Evolutionary conservation across 1,140 invertebrate genomes (phyloP).

Genomic region (Panagrolaimus sp.): DNA sequence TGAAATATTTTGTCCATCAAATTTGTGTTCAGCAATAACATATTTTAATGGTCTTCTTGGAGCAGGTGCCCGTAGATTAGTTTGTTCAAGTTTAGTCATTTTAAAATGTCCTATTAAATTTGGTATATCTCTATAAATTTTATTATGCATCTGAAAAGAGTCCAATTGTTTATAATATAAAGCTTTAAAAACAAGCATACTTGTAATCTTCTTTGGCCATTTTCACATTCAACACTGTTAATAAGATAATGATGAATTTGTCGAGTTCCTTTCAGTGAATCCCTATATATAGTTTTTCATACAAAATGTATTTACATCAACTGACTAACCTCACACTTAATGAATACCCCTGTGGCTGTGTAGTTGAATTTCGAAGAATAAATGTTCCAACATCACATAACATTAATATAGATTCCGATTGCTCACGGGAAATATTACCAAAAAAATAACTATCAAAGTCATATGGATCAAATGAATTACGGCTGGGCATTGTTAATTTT

Average conservation of each 20-base stretch:
- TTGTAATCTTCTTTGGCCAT: constrained; percentile 12
- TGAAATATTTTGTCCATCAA: constrained; percentile 76
- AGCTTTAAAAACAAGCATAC: constrained; percentile 61
- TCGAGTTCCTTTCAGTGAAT: constrained; percentile 68
- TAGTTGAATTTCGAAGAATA: constrained; percentile 39
- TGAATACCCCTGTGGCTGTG: constrained; percentile 35
- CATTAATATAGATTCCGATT: constrained; percentile 33
- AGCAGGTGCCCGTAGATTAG: constrained; percentile 76
- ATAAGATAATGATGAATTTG: constrained; percentile 98
- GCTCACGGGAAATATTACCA: constrained; percentile 31
- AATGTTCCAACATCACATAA: constrained; percentile 34
- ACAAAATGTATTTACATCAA: constrained; percentile 1
- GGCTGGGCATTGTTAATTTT: not conserved
- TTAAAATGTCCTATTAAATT: constrained; percentile 87
- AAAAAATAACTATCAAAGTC: constrained; percentile 42
- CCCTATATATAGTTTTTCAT: constrained; percentile 21
- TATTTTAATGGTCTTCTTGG: constrained; percentile 51
- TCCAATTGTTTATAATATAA: too few species aligned
- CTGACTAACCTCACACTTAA: constrained; percentile 39
- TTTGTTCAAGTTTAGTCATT: constrained; percentile 90
- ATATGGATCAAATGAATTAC: not conserved
- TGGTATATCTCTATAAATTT: constrained; percentile 83
- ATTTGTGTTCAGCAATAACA: constrained; percentile 85
- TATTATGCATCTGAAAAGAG: constrained; percentile 84
- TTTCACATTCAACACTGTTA: constrained; percentile 72